These are phyloP conservation scores for Acridotheres tristis DNA, from an alignment of 2,797 vertebrate genomes.

Conservation along the genomic window DNA sequence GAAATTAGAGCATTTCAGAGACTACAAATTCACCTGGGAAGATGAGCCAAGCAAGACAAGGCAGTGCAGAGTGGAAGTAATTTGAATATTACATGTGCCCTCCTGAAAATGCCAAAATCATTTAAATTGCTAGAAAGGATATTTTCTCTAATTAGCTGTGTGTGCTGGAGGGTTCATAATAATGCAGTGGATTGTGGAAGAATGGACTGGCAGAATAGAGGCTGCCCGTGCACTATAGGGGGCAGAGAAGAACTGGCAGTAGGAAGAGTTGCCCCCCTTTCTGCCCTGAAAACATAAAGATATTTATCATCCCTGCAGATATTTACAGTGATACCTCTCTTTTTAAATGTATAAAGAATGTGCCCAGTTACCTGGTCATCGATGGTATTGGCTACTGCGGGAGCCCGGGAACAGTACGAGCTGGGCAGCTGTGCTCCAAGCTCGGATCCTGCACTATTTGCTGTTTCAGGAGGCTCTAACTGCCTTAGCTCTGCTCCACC, in stretches of 20 bases:
- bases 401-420: neutral
- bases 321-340: neutral
- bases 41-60: conserved; percentile 78
- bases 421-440: neutral
- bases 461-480: neutral
- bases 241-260: conserved; percentile 43
- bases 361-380: neutral
- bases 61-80: conserved; percentile 82
- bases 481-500: conserved; percentile 24
- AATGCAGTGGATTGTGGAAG: conserved; percentile 50
- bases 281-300: neutral
- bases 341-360: neutral
- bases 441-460: neutral
- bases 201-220: conserved; percentile 29
- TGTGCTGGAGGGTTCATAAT: conserved; percentile 66
- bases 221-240: conserved; percentile 5
- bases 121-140: conserved; percentile 94
- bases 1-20: conserved; percentile 94
- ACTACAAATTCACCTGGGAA: conserved; percentile 89
- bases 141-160: conserved; percentile 71
- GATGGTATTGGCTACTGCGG: neutral
- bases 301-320: conserved; percentile 40
- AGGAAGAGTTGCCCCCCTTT: neutral
- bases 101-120: conserved; percentile 94
- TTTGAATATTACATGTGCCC: conserved; percentile 95